phyloP scores from a whole-genome alignment of 2,888 invertebrate genomes.

The Xestia c-nigrum region DNA sequence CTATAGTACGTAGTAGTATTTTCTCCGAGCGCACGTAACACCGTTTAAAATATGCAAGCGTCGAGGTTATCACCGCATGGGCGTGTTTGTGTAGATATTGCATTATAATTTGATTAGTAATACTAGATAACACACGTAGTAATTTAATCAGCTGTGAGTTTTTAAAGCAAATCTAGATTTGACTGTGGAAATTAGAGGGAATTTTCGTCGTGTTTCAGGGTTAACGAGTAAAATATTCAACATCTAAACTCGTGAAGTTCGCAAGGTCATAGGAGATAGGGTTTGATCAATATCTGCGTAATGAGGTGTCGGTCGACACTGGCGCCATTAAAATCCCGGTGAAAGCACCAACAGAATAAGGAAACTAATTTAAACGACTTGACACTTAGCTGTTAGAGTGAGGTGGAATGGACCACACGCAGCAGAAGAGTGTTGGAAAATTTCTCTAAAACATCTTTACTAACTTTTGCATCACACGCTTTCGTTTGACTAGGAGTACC shows the following conservation, averaged over 20 bases:
- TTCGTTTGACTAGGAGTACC: conserved; percentile 26
- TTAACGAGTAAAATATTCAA: conserved; percentile 75
- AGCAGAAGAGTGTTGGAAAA: conserved; percentile 54
- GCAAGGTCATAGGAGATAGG: conserved; percentile 77
- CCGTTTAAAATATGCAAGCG: conserved; percentile 58
- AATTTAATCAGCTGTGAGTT: conserved; percentile 51
- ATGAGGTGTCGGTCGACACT: conserved; percentile 79
- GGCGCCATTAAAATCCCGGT: conserved; percentile 82
- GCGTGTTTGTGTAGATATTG: conserved; percentile 55
- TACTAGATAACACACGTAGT: conserved; percentile 48
- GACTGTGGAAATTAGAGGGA: conserved; percentile 41
- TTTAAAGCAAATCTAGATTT: conserved; percentile 43
- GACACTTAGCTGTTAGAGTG: conserved; percentile 69
- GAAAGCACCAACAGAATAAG: conserved; percentile 76
- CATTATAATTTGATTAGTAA: conserved; percentile 61
- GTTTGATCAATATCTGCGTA: conserved; percentile 84
- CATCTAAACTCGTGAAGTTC: conserved; percentile 78
- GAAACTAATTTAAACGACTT: conserved; percentile 83
- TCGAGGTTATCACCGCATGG: conserved; percentile 55
- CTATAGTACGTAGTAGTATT: conserved; percentile 61
- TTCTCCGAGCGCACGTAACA: conserved; percentile 53
- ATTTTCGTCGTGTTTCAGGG: conserved; percentile 63
- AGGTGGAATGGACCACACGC: conserved; percentile 74
- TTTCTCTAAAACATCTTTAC: conserved; percentile 48
- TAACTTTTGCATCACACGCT: conserved; percentile 39